A percentile compares a stretch with the other conserved stretches of the same genome.
Evolutionary conservation across 2,113 vertebrate genomes (phyloP).

Genomic region (Pipa parva): DNA sequence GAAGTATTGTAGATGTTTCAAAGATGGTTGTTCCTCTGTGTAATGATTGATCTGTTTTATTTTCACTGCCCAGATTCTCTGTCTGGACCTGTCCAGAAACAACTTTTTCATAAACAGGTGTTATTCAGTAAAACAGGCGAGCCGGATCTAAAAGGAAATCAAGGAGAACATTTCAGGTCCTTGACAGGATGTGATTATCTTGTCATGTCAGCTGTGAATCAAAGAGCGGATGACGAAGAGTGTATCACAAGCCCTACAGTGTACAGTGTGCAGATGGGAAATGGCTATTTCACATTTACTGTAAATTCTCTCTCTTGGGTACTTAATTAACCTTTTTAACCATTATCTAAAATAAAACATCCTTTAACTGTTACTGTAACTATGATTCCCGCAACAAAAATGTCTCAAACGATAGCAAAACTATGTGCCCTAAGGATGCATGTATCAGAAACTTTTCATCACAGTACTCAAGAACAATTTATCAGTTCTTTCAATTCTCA

Average conservation of each 20-base stretch:
- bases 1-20: too few relatives aligned
- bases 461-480: neutral
- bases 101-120: slow-evolving; percentile 31
- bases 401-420: neutral
- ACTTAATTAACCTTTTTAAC: neutral
- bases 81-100: slow-evolving; percentile 22
- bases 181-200: slow-evolving; percentile 29
- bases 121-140: slow-evolving; percentile 29
- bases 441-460: too few relatives aligned
- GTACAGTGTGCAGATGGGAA: slow-evolving; percentile 18
- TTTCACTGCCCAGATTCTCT: slow-evolving; percentile 17
- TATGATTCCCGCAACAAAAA: neutral
- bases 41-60: neutral
- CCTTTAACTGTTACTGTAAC: neutral
- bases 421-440: neutral
- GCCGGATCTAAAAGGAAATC: slow-evolving; percentile 19
- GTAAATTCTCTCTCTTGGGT: neutral
- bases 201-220: slow-evolving; percentile 21
- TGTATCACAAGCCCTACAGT: neutral
- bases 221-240: neutral
- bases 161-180: slow-evolving; percentile 4
- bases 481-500: neutral
- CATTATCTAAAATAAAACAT: neutral
- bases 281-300: neutral
- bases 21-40: neutral